Percentiles rank a stretch among this genome's conserved stretches.
phyloP scores from a whole-genome alignment of 2,888 invertebrate genomes.

The Aplocera efformata region DNA sequence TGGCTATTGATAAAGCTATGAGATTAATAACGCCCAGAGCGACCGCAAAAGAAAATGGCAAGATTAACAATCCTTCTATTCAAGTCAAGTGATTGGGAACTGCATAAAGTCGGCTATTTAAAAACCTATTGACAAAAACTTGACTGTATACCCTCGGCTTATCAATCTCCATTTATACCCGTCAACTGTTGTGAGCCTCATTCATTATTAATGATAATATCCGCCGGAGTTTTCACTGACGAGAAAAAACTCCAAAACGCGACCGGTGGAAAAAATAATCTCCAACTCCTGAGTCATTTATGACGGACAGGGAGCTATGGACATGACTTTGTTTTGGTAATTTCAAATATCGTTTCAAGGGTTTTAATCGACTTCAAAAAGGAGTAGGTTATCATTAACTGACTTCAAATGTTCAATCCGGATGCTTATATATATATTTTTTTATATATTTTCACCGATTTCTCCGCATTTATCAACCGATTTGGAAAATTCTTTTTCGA shows the following conservation, averaged over 20 bases:
- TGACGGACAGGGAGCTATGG: constrained; percentile 43
- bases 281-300: constrained; percentile 62
- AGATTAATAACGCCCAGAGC: too few relatives aligned
- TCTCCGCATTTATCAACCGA: too few relatives aligned
- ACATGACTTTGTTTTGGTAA: constrained; percentile 26
- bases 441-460: too few relatives aligned
- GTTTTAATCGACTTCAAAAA: background rate
- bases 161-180: constrained; percentile 53
- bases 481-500: too few relatives aligned
- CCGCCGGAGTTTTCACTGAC: constrained; percentile 69
- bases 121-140: constrained; percentile 7
- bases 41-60: too few relatives aligned
- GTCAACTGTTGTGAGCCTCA: constrained; percentile 56
- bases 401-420: too few relatives aligned
- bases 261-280: constrained; percentile 61
- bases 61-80: too few relatives aligned
- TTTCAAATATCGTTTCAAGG: background rate
- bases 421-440: too few relatives aligned
- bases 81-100: too few relatives aligned
- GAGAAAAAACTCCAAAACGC: constrained; percentile 64
- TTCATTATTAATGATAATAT: constrained; percentile 80
- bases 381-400: too few relatives aligned
- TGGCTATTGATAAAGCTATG: too few relatives aligned
- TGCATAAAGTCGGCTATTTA: too few relatives aligned
- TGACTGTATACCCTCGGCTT: constrained; percentile 10